Percentiles rank a stretch among this genome's conserved stretches.
phyloP scores from a whole-genome alignment of 1,140 invertebrate genomes.

The Steinernema khuongi region DNA sequence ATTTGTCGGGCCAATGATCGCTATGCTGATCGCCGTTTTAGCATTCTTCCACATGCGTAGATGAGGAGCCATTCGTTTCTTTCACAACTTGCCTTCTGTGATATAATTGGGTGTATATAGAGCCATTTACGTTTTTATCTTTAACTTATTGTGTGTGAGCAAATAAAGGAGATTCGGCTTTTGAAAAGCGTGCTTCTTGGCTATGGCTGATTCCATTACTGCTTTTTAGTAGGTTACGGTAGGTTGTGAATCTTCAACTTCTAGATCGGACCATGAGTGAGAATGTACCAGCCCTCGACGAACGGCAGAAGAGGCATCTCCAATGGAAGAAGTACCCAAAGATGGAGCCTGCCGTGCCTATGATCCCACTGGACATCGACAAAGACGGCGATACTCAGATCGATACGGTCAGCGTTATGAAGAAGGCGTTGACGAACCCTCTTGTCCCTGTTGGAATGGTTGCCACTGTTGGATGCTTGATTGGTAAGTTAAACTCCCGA shows the following conservation, averaged over 20 bases:
- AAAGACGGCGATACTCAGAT: background rate
- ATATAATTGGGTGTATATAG: background rate
- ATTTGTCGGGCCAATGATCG: background rate
- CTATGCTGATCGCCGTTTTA: background rate
- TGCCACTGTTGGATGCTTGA: conserved; percentile 44
- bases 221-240: background rate
- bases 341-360: background rate
- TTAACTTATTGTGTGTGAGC: background rate
- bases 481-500: conserved; percentile 35
- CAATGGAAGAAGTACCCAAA: conserved; percentile 8
- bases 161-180: background rate
- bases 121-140: background rate
- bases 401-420: conserved; percentile 18
- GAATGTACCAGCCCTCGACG: background rate
- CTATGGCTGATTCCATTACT: background rate
- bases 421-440: conserved; percentile 42
- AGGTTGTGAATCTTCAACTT: background rate
- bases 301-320: background rate
- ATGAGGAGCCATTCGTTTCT: background rate
- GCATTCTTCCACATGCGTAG: background rate
- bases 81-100: background rate
- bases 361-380: background rate
- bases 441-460: conserved; percentile 47
- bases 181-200: background rate
- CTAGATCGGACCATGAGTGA: background rate